Evolutionary conservation across 1,140 invertebrate genomes (phyloP), one percentile per base, ranked within the genome.

Genomic region (Ceratina calcarata): DNA sequence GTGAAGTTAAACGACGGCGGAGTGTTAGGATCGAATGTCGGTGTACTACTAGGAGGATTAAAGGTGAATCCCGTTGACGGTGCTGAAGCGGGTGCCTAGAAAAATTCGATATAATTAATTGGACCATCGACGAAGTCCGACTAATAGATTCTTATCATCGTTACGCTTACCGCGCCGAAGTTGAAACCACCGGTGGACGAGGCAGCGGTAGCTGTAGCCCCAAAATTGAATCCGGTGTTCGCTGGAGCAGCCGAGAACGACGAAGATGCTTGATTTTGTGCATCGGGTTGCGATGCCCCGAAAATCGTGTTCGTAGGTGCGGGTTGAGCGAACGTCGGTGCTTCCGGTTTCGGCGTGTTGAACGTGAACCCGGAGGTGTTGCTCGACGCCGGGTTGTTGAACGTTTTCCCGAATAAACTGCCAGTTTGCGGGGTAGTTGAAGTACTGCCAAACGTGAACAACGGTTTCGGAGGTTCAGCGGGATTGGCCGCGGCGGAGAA

Each of bases 1-100:
- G 92, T 93, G 37, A 93, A 93, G 27, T 93, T 93, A 68, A 91
- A 93, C 0, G 89, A 88, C 37, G 92, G 92, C 71, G 84, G 83
- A 53, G 89, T 87, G 60, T 91, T 92, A 1, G 92, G 92, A 87
- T 93, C 89, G 55, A 93, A 93, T 24, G 87, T 15, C 15, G 85
- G 80, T 60, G 87, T 49, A 68, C 80, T 58, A 24, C 3, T 66
- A n/a, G 90, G 86, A 57, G 90, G 82, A 87, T 90, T 92, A 62
- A 92, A 93, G 49, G 90, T 91, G 71, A 89, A 93, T 64, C 89
- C 85, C 67, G 80, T 79, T 18, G 88, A 72, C 22, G 90, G 76
- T 18, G 88, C 45, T 65, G 91, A 64, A n/a, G 87, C 24, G 72
- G 87, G 51, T 57, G 84, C 62, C 86, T 86, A 27, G 1, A 78